Evolutionary conservation across 2,113 vertebrate species (phyloP).

Genomic region (Lontra canadensis): DNA sequence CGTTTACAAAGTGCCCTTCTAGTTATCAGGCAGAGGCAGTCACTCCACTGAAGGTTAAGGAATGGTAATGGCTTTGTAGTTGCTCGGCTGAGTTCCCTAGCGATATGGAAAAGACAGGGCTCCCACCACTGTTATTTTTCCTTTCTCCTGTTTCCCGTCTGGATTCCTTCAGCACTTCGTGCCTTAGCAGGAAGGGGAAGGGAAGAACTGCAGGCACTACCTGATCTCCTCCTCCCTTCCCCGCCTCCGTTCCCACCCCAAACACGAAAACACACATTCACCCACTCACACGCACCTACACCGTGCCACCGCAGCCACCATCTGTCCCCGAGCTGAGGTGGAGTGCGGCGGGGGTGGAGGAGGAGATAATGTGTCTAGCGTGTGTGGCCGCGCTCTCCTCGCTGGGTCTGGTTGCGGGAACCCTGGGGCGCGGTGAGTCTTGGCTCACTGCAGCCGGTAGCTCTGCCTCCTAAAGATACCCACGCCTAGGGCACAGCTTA

Average conservation of each 20-base stretch:
- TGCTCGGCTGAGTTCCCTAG: background rate
- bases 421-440: background rate
- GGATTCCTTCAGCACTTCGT: conserved; percentile 61
- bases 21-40: background rate
- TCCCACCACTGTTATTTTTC: background rate
- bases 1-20: conserved; percentile 15
- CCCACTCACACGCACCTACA: background rate
- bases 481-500: background rate
- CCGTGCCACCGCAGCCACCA: background rate
- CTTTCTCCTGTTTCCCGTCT: background rate
- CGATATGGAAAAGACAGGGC: background rate
- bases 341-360: background rate
- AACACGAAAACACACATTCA: background rate
- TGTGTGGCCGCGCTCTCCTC: background rate
- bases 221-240: background rate
- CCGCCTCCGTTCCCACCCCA: background rate
- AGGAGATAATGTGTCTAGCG: background rate
- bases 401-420: background rate
- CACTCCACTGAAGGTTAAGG: conserved; percentile 4
- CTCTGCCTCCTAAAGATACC: background rate
- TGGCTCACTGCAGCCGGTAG: accelerated
- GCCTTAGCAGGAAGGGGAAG: background rate
- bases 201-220: conserved; percentile 1
- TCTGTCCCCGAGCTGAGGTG: background rate
- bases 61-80: background rate